A percentile compares a stretch with the other conserved stretches of the same genome.
These are phyloP conservation scores for Parauchenoglanis punctatus DNA, from an alignment of 2,797 vertebrate species.

Conservation along the genomic window DNA sequence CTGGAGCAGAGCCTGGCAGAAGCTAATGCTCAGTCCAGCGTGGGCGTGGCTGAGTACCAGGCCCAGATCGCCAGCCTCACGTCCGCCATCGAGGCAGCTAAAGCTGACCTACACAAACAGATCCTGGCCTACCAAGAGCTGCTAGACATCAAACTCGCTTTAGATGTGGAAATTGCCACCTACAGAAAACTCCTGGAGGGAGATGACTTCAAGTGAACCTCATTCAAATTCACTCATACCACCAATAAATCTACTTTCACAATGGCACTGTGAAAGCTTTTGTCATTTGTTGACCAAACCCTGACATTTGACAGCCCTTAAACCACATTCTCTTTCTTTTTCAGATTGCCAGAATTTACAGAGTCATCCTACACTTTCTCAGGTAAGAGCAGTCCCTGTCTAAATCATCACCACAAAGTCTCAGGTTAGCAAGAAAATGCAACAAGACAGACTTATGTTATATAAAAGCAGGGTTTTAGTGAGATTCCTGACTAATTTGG, in stretches of 20 bases:
- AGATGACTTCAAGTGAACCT: conserved; percentile 67
- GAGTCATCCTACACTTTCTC: conserved; percentile 60
- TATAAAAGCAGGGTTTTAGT: conserved; percentile 29
- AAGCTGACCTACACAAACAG: conserved; percentile 68
- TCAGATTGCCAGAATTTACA: conserved; percentile 57
- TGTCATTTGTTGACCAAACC: not conserved
- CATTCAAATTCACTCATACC: not conserved
- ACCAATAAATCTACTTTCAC: not conserved
- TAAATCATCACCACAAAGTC: not conserved
- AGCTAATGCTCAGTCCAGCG: conserved; percentile 63
- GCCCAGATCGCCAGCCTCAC: conserved; percentile 64
- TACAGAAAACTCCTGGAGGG: conserved; percentile 70
- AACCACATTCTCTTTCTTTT: conserved; percentile 4
- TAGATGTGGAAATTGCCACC: conserved; percentile 70
- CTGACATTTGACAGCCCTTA: not conserved
- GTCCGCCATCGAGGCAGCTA: conserved; percentile 67
- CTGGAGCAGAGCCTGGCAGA: conserved; percentile 67
- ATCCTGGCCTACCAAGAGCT: conserved; percentile 70
- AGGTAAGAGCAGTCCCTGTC: conserved; percentile 49
- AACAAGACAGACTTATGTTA: not conserved
- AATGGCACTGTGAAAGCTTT: not conserved
- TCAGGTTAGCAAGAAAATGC: not conserved
- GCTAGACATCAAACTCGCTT: conserved; percentile 68
- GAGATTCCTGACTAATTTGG: conserved; percentile 29
- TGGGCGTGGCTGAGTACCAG: conserved; percentile 67